A percentile compares a stretch with the other conserved stretches of the same genome.
phyloP scores from a whole-genome alignment of 2,797 vertebrate species.

The Serranus cabrilla region DNA sequence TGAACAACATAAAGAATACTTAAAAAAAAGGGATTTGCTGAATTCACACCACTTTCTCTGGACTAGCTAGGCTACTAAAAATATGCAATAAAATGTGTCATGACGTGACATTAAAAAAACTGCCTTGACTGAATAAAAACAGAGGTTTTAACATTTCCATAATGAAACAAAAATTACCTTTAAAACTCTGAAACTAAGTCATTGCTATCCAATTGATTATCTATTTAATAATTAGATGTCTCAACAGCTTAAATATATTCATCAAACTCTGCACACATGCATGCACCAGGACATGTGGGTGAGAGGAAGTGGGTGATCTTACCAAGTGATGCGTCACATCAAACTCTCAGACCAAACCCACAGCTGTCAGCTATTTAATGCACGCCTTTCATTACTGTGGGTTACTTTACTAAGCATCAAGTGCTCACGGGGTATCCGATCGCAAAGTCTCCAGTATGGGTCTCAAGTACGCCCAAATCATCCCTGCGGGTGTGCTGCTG shows the following conservation, averaged over 20 bases:
- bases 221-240: too few relatives aligned
- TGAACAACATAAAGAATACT: too few relatives aligned
- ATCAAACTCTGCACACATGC: background rate
- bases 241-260: background rate
- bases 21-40: too few relatives aligned
- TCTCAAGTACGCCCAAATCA: conserved; percentile 9
- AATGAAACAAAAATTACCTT: too few relatives aligned
- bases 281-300: background rate
- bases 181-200: too few relatives aligned
- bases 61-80: too few relatives aligned
- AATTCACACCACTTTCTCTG: too few relatives aligned
- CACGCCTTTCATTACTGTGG: background rate
- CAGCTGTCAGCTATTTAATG: background rate
- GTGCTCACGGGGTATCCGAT: background rate
- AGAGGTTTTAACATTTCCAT: too few relatives aligned
- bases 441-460: conserved; percentile 29
- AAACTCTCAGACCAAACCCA: conserved; percentile 11
- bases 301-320: background rate
- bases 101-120: too few relatives aligned
- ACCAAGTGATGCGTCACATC: background rate
- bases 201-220: too few relatives aligned
- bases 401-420: background rate
- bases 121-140: too few relatives aligned
- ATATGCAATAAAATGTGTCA: too few relatives aligned
- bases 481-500: conserved; percentile 74